Base-by-base conservation (phyloP, 2,888 invertebrate genomes). In the Drosophila anomelani region DNA sequence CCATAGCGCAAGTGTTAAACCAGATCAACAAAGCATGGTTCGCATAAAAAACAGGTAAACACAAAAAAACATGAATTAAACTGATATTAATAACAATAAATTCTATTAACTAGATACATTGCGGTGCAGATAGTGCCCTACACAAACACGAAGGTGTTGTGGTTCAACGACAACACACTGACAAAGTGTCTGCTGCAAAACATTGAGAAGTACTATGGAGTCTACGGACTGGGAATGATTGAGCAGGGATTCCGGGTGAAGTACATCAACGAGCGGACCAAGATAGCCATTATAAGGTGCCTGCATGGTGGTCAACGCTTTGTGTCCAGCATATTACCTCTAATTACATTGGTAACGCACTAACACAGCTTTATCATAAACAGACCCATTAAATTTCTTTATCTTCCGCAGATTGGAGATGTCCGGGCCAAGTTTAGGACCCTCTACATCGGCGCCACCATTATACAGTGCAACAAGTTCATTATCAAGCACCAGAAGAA, bases 391-490 rank as follows among this genome's bases (percentile, higher is more conserved):
- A 34, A 54, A n/a, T 13, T 10, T 1, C 9, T 44, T 0, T 9
- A 39, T 10, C 0, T 36, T 68, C 49, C 12, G 2, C 46, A 93
- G 92, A 93, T 97, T 46, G 95, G 95, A 12, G 94, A 94, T 32
- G 93, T 94, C 74, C 92, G 93, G 56, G 95, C 96, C 0, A 93
- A 92, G 59, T 91, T 96, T 29, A 94, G 94, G 57, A 96, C 95
- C 20, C 91, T 97, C 6, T 96, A 96, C 91, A 94, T 95, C 2
- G 96, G 96, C 26, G 97, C 96, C 4, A 96, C 97, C 17, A 93
- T 97, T 59, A 95, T 95, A 91, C 96, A 97, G 77, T 96, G 96
- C 92, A 96, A 96, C 88, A 94, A 94, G 79, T 96, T 95, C 88
- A 94, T 97, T 64, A 93, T 95, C 87, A 94, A 93, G 71, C 94